Conservation (phyloP, 2,113 vertebrate genomes). For the Oophaga pumilio region DNA sequence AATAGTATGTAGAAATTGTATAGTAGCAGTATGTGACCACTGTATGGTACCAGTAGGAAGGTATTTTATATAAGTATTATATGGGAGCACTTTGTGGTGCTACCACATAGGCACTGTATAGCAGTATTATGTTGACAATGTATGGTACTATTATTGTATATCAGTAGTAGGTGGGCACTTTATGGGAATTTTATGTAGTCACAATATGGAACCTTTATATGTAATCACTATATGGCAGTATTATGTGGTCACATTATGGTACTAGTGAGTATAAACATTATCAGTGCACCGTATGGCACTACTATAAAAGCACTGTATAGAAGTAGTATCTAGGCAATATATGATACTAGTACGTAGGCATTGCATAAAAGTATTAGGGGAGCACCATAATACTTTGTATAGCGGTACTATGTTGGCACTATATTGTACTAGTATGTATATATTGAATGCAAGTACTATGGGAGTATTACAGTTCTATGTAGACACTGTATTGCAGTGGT, state of each 20-base stretch:
- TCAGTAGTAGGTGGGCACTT: background rate
- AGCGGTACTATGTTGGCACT: no score
- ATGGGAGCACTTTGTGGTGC: background rate
- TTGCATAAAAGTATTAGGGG: background rate
- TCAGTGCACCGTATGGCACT: background rate
- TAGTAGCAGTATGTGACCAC: background rate
- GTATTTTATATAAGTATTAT: background rate
- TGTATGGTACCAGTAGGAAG: background rate
- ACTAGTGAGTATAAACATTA: background rate
- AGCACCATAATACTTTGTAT: no score
- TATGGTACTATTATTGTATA: background rate
- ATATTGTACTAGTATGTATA: no score
- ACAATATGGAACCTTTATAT: background rate
- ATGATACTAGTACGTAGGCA: background rate
- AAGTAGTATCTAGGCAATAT: background rate
- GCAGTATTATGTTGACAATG: background rate
- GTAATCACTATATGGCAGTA: background rate
- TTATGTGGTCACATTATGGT: background rate
- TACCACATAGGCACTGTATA: background rate
- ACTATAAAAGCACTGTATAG: no score
- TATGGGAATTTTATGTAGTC: background rate
- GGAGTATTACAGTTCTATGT: no score
- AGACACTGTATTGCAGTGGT: no score
- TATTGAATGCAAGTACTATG: no score
- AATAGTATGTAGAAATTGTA: background rate